phyloP scores from a whole-genome alignment of 2,797 vertebrate species.

The Clarias pachynema region DNA sequence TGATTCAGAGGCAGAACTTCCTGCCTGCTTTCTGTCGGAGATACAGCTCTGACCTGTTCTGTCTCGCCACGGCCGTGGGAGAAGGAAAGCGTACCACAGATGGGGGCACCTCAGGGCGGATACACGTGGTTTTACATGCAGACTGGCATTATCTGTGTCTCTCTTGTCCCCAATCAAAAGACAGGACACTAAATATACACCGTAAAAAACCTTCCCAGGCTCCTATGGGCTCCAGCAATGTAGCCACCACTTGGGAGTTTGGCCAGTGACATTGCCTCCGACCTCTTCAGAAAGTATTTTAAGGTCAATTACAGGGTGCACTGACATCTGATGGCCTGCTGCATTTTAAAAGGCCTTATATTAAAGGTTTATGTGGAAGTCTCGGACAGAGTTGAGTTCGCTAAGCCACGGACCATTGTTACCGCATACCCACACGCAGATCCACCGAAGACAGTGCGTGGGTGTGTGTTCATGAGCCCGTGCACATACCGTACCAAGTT shows the following conservation, averaged over 20 bases:
- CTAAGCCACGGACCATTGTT: slow-evolving; percentile 75
- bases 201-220: slow-evolving; percentile 77
- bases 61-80: slow-evolving; percentile 63
- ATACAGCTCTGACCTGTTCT: slow-evolving; percentile 63
- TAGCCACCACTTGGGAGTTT: slow-evolving; percentile 73
- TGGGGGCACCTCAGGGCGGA: slow-evolving; percentile 70
- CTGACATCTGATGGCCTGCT: slow-evolving; percentile 77
- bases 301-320: slow-evolving; percentile 87
- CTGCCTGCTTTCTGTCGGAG: background rate
- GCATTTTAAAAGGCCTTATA: slow-evolving; percentile 78
- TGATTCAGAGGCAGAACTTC: background rate
- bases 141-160: slow-evolving; percentile 79
- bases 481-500: slow-evolving; percentile 47
- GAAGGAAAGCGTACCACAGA: slow-evolving; percentile 57
- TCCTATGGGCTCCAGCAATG: slow-evolving; percentile 71
- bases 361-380: slow-evolving; percentile 82
- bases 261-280: slow-evolving; percentile 81
- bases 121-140: slow-evolving; percentile 75
- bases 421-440: slow-evolving; percentile 66
- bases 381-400: slow-evolving; percentile 71
- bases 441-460: slow-evolving; percentile 62
- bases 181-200: slow-evolving; percentile 82
- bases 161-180: slow-evolving; percentile 76
- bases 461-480: slow-evolving; percentile 31
- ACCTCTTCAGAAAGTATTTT: slow-evolving; percentile 85